Evolutionary conservation across 2,888 invertebrate genomes (phyloP).

Genomic region (Autographa pulchrina): DNA sequence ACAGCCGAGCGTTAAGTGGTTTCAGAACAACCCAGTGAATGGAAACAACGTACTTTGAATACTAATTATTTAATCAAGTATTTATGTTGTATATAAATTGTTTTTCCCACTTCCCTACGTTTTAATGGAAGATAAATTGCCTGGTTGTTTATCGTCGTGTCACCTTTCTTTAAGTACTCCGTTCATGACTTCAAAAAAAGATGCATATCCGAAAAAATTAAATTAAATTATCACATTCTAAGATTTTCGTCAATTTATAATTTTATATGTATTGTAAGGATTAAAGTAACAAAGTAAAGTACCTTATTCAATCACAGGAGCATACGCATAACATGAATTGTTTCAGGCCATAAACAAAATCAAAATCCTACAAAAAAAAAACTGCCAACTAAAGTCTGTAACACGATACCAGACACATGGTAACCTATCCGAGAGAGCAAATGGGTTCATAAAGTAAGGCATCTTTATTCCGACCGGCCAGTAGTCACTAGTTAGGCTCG

Average conservation of each 20-base stretch:
- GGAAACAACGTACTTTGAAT: slow-evolving; percentile 47
- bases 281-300: too few species aligned
- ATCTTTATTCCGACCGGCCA: slow-evolving; percentile 46
- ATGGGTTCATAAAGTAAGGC: slow-evolving; percentile 41
- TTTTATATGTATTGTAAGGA: too few species aligned
- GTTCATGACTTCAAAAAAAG: neutral
- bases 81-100: slow-evolving; percentile 48
- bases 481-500: slow-evolving; percentile 52
- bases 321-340: too few species aligned
- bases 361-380: neutral
- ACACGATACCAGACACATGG: neutral
- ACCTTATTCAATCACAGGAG: too few species aligned
- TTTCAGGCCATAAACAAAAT: neutral
- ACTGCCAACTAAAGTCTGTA: neutral
- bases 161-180: neutral
- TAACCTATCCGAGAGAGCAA: slow-evolving; percentile 17
- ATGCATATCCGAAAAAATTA: neutral
- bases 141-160: slow-evolving; percentile 41
- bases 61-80: slow-evolving; percentile 57
- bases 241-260: too few species aligned
- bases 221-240: too few species aligned
- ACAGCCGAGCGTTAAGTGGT: slow-evolving; percentile 43
- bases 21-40: slow-evolving; percentile 48
- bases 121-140: slow-evolving; percentile 44
- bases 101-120: slow-evolving; percentile 37